Evolutionary conservation across 2,797 vertebrate genomes (phyloP).

Genomic region (Chloroceryle amazona): DNA sequence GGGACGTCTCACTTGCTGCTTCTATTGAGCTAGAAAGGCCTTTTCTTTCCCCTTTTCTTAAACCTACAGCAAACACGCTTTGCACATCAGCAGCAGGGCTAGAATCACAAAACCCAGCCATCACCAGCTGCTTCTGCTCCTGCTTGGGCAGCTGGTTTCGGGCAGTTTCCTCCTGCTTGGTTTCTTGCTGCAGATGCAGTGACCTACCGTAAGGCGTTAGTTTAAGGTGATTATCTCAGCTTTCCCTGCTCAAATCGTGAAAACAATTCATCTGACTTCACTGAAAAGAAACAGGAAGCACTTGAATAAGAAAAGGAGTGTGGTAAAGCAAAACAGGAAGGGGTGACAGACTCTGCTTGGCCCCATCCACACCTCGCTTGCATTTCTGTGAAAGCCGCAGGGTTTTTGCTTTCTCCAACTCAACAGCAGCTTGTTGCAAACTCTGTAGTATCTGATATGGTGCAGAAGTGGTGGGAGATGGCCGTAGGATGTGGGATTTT

Average conservation of each 20-base stretch:
- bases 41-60: not conserved
- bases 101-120: not conserved
- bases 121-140: fast-evolving
- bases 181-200: not conserved
- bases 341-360: conserved; percentile 23
- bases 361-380: not conserved
- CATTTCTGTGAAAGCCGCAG: not conserved
- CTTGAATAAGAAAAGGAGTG: conserved; percentile 46
- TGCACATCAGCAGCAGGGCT: not conserved
- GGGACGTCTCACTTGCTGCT: not conserved
- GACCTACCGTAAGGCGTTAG: not conserved
- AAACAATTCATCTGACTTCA: conserved; percentile 42
- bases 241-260: not conserved
- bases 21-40: not conserved
- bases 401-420: not conserved
- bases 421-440: not conserved
- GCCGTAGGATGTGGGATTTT: not conserved
- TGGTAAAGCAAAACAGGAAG: conserved; percentile 58
- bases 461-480: not conserved
- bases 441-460: not conserved
- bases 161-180: not conserved
- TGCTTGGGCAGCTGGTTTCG: not conserved
- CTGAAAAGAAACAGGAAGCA: conserved; percentile 39
- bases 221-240: not conserved
- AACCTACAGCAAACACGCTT: not conserved